Conservation (phyloP, 2,888 invertebrate species). For the Lordiphosa andalusiaca region DNA sequence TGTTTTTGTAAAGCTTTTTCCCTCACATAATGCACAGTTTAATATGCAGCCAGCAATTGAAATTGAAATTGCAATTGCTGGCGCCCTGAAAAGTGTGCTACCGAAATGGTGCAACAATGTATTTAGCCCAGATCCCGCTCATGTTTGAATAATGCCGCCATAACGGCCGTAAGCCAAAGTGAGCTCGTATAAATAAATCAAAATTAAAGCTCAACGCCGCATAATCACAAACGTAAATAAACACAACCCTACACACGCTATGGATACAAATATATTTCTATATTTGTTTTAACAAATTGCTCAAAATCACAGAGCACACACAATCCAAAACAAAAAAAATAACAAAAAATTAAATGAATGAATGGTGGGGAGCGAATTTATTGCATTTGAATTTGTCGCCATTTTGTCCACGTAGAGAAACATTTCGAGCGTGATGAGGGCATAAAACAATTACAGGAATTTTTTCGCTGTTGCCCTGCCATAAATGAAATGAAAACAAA, state of each 20-base stretch:
- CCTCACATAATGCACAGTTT: constrained; percentile 1
- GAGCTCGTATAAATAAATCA: constrained; percentile 59
- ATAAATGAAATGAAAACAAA: constrained; percentile 72
- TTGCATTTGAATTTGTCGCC: constrained; percentile 69
- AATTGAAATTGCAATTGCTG: constrained; percentile 14
- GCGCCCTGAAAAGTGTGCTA: constrained; percentile 14
- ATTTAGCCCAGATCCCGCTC: too few relatives aligned
- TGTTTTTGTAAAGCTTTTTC: constrained; percentile 46
- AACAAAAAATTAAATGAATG: too few relatives aligned
- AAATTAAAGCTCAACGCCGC: constrained; percentile 61
- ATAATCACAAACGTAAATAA: constrained; percentile 68
- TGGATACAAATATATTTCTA: constrained; percentile 42
- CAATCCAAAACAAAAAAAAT: constrained; percentile 1
- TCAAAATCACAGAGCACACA: constrained; percentile 45
- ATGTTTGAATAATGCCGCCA: too few relatives aligned
- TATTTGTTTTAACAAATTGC: constrained; percentile 72
- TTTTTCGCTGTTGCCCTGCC: constrained; percentile 27
- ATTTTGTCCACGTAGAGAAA: constrained; percentile 25
- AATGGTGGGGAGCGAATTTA: constrained; percentile 40
- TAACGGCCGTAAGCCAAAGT: constrained; percentile 26
- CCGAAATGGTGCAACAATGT: constrained; percentile 5
- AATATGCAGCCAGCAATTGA: constrained; percentile 14
- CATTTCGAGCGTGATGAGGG: constrained; percentile 47
- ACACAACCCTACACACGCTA: constrained; percentile 31
- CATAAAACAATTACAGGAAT: constrained; percentile 67